These are phyloP conservation scores for Merluccius polli DNA, from an alignment of 2,797 vertebrate genomes.

Conservation along the genomic window DNA sequence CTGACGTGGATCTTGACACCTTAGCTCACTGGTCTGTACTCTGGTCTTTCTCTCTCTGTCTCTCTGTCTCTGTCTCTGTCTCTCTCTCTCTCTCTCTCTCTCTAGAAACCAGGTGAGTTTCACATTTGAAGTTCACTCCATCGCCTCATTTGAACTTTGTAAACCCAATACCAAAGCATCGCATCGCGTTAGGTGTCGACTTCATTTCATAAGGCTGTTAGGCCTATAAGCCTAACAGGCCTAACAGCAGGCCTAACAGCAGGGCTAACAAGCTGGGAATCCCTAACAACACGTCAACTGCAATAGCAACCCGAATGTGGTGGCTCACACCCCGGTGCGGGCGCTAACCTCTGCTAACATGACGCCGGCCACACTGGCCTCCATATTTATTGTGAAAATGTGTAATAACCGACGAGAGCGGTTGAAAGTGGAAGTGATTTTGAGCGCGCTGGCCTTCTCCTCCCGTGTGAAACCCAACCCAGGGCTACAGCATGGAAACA, in stretches of 20 bases:
- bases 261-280: not conserved
- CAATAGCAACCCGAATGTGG: not conserved
- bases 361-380: slow-evolving; percentile 53
- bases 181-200: not conserved
- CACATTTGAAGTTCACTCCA: not conserved
- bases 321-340: slow-evolving; percentile 30
- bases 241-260: too few species aligned
- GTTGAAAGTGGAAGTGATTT: slow-evolving; percentile 71
- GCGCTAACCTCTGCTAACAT: slow-evolving; percentile 51
- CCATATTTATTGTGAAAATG: slow-evolving; percentile 72
- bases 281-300: not conserved
- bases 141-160: too few species aligned
- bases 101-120: not conserved
- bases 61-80: too few species aligned
- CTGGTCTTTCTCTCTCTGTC: not conserved
- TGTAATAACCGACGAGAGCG: slow-evolving; percentile 66
- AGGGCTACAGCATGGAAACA: slow-evolving; percentile 68
- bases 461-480: slow-evolving; percentile 67
- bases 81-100: too few species aligned
- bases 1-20: not conserved
- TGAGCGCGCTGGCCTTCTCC: slow-evolving; percentile 43
- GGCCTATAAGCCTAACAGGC: not conserved
- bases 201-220: not conserved
- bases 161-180: too few species aligned
- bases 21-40: not conserved